Conservation (phyloP, 2,888 invertebrate species). For the Caenorhabditis drosophilae region DNA sequence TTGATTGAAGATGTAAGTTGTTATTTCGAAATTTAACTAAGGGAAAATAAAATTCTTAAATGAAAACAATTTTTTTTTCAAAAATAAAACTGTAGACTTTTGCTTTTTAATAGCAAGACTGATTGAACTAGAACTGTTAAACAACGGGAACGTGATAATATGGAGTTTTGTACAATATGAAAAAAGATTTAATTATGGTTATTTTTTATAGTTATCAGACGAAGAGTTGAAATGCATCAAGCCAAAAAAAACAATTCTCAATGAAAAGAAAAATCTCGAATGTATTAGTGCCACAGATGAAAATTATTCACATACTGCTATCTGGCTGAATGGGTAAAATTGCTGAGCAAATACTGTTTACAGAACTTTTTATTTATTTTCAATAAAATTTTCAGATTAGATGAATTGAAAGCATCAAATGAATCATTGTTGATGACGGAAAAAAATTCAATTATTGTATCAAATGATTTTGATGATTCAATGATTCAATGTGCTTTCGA, state of each 20-base stretch:
- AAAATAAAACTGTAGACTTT: background rate
- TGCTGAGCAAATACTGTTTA: no score
- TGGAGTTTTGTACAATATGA: no score
- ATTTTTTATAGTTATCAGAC: conserved; percentile 14
- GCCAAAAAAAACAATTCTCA: conserved; percentile 5
- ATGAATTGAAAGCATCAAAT: background rate
- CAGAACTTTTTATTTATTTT: background rate
- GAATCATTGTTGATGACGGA: background rate
- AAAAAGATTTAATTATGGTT: no score
- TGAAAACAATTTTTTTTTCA: background rate
- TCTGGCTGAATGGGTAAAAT: conserved; percentile 2
- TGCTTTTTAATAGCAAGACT: no score
- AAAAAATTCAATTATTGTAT: no score
- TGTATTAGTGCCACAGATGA: conserved; percentile 2
- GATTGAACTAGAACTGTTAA: no score
- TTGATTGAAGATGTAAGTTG: conserved; percentile 1
- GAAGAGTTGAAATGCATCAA: conserved; percentile 13
- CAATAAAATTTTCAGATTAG: background rate
- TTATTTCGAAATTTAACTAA: no score
- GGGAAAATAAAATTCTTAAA: no score
- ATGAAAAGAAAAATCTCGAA: background rate
- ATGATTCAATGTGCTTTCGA: background rate
- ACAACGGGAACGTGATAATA: no score
- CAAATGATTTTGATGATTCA: background rate
- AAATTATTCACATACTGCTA: background rate